Percentiles rank a stretch among this genome's conserved stretches.
Conservation (phyloP, 2,113 vertebrate species). For the Trematocara nigrifrons region DNA sequence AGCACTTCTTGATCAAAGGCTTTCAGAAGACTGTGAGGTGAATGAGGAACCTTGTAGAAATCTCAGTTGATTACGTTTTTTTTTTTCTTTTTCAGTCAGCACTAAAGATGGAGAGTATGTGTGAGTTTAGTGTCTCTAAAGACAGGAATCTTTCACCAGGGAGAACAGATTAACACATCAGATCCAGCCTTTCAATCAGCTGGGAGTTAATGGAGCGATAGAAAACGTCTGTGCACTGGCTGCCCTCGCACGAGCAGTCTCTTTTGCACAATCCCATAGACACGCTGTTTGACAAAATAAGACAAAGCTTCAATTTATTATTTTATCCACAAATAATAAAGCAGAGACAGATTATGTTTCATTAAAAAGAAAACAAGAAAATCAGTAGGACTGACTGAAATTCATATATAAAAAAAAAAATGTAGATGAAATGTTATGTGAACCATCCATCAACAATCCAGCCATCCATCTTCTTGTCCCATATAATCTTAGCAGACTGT, state of each 20-base stretch:
- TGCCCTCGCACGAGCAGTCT: not conserved
- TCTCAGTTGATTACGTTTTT: slow-evolving; percentile 43
- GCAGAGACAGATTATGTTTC: not conserved
- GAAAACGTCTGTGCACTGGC: slow-evolving; percentile 16
- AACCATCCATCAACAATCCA: not conserved
- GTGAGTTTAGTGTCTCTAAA: slow-evolving; percentile 38
- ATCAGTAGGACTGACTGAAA: not conserved
- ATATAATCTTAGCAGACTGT: not conserved
- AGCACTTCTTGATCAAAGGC: slow-evolving; percentile 71
- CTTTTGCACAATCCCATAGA: not conserved
- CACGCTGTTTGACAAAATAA: not conserved
- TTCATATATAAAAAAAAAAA: not conserved
- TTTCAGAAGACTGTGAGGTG: slow-evolving; percentile 51
- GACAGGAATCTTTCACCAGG: slow-evolving; percentile 54
- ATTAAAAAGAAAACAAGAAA: not conserved
- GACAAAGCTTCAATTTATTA: not conserved
- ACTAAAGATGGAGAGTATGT: not conserved
- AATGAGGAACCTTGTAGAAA: slow-evolving; percentile 53
- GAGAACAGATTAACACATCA: slow-evolving; percentile 62
- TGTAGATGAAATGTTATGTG: not conserved
- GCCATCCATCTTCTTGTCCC: not conserved
- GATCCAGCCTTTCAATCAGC: slow-evolving; percentile 63
- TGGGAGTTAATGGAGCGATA: slow-evolving; percentile 53
- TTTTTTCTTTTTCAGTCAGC: not conserved
- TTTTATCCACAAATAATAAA: not conserved